phyloP scores from a whole-genome alignment of 2,113 vertebrate species.

The Chionis minor region DNA sequence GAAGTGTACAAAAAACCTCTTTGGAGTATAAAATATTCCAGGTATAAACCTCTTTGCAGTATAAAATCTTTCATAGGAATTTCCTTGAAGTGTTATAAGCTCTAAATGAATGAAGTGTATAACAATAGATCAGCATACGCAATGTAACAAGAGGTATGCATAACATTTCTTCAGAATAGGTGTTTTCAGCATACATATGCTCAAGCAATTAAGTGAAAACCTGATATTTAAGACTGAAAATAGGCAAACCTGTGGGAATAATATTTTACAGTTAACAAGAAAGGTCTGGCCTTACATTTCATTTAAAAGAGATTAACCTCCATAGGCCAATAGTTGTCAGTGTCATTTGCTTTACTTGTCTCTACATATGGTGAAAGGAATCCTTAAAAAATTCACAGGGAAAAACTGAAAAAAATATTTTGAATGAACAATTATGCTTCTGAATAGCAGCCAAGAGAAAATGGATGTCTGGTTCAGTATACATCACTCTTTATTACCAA shows the following conservation, averaged over 20 bases:
- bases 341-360: background rate
- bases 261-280: slow-evolving; percentile 39
- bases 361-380: background rate
- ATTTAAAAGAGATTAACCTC: slow-evolving; percentile 50
- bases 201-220: slow-evolving; percentile 23
- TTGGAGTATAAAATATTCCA: background rate
- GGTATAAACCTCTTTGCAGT: background rate
- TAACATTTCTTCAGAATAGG: background rate
- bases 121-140: background rate
- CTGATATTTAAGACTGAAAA: slow-evolving; percentile 44
- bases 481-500: background rate
- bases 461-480: background rate
- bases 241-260: slow-evolving; percentile 16
- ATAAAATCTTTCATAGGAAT: background rate
- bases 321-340: slow-evolving; percentile 1
- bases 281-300: background rate
- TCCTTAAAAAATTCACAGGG: background rate
- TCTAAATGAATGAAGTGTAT: background rate
- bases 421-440: background rate
- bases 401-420: background rate
- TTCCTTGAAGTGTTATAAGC: background rate
- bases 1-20: background rate
- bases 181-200: background rate
- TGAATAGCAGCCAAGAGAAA: slow-evolving; percentile 22
- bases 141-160: background rate